Percentiles rank a stretch among this genome's conserved stretches.
phyloP scores from a whole-genome alignment of 2,888 invertebrate genomes.

The Clunio marinus region DNA sequence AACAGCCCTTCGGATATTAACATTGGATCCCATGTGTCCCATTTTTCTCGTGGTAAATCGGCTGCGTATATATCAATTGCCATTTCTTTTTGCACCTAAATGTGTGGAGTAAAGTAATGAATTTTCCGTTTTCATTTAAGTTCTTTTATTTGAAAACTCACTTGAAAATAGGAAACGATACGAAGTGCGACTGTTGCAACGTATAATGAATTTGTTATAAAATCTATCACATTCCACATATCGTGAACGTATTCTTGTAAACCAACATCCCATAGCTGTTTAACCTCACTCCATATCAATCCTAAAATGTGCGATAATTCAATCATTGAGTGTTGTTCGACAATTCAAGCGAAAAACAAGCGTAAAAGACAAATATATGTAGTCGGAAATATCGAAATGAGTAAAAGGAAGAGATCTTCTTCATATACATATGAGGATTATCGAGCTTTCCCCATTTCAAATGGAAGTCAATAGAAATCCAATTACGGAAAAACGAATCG shows the following conservation, averaged over 20 bases:
- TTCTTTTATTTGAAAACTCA: conserved; percentile 51
- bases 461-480: conserved; percentile 26
- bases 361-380: conserved; percentile 7
- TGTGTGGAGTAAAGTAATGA: too few relatives aligned
- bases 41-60: conserved; percentile 76
- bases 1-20: conserved; percentile 90
- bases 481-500: conserved; percentile 19
- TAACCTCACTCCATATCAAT: conserved; percentile 97
- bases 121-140: background rate
- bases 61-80: conserved; percentile 56
- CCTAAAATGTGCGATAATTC: conserved; percentile 55
- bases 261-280: conserved; percentile 97
- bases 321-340: background rate
- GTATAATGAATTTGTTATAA: conserved; percentile 96
- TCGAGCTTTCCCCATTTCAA: background rate
- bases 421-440: background rate
- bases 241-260: conserved; percentile 94
- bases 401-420: background rate
- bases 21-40: conserved; percentile 99
- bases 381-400: conserved; percentile 3
- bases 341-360: background rate
- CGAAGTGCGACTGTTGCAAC: conserved; percentile 94
- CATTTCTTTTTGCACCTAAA: conserved; percentile 70
- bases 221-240: conserved; percentile 99
- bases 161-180: conserved; percentile 92